Evolutionary conservation across 2,113 vertebrate genomes (phyloP), one percentile per base, ranked within the genome.

Genomic region (Pleuronectes platessa): DNA sequence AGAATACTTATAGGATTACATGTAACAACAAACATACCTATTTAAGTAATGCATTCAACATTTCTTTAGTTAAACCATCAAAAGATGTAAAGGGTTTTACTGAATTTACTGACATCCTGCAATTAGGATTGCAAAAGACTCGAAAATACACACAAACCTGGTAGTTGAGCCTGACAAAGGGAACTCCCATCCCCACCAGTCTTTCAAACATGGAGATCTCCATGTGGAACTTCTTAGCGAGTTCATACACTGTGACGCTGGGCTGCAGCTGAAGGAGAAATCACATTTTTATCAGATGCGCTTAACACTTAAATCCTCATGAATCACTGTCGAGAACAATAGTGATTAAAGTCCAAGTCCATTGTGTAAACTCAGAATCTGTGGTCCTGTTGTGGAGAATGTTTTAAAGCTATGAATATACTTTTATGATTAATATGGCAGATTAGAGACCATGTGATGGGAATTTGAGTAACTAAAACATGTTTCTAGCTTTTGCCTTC

Each of bases 161-260:
- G 83, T 96, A 96, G 93, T 96, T 95, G 66, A 99, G 96, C 74
- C 95, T 92, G 69, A 98, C 96, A 83, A 90, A 98, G 3, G 97
- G 97, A 68, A 97, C 92, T 42, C 93, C 76, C 17, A 96, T 94
- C 70, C 93, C 96, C 85, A 99, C 95, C 59, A 99, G 95, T 51
- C 97, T 95, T 89, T 99, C 97, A 93, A 99, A 99, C 92, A 98
- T 96, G 54, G 97, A 99, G 55, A 98, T 94, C 85, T 98, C 97
- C 45, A 99, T 93, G 86, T 94, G 94, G 93, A 96, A 98, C 89
- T 97, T 97, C 91, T 93, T 98, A 53, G 97, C 97, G 60, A 98
- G 93, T 20, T 99, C 97, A 63, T 96, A 98, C 0, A 98, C 97
- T 0, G 97, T 99, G 78, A 96, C 94, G 83, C 95, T 97, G 66